These are phyloP conservation scores for Aquatica leii DNA, from an alignment of 2,888 invertebrate genomes.

Conservation along the genomic window DNA sequence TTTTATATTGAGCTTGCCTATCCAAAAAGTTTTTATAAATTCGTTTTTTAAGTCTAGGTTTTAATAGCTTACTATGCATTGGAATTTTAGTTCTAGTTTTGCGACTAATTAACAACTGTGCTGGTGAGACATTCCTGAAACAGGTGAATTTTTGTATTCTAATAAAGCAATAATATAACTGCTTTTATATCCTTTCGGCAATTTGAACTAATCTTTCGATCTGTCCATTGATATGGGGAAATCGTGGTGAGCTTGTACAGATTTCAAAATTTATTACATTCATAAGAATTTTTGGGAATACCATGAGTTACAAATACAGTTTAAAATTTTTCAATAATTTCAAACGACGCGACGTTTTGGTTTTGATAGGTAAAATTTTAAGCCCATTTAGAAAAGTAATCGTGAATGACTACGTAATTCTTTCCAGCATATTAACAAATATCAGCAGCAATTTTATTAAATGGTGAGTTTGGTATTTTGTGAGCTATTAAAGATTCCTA, in stretches of 20 bases:
- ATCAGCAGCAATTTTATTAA: background rate
- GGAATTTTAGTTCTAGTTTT: too few relatives aligned
- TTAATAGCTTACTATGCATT: too few relatives aligned
- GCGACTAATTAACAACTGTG: too few relatives aligned
- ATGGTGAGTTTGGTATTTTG: too few relatives aligned
- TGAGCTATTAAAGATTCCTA: too few relatives aligned
- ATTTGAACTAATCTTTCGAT: slow-evolving; percentile 41
- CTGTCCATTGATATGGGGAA: slow-evolving; percentile 38
- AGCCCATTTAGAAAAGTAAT: slow-evolving; percentile 46
- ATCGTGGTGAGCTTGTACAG: slow-evolving; percentile 35
- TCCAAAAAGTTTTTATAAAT: too few relatives aligned
- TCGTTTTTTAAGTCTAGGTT: too few relatives aligned
- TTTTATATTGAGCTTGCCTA: too few relatives aligned
- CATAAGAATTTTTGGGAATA: slow-evolving; percentile 33
- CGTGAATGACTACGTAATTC: too few relatives aligned
- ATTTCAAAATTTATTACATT: slow-evolving; percentile 36
- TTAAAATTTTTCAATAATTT: slow-evolving; percentile 36
- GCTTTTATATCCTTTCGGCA: background rate
- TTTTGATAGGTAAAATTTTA: slow-evolving; percentile 31
- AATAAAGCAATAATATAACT: too few relatives aligned
- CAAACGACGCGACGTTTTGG: slow-evolving; percentile 20
- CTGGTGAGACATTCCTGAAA: too few relatives aligned
- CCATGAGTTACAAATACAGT: slow-evolving; percentile 39
- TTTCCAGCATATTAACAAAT: background rate
- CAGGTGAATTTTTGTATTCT: too few relatives aligned